phyloP scores from a whole-genome alignment of 1,140 invertebrate species.

The Scaptomyza graminum region DNA sequence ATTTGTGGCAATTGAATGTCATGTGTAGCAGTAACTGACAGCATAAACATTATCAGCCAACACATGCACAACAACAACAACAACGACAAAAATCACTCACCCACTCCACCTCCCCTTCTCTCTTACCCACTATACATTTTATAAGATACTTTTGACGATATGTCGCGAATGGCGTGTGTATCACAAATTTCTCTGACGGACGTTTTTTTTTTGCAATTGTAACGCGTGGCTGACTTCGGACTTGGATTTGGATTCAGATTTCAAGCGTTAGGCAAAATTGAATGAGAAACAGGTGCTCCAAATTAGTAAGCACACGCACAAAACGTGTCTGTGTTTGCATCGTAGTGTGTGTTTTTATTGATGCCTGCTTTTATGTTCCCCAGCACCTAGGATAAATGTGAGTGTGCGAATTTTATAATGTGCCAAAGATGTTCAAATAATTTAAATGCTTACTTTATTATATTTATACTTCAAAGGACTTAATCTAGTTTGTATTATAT shows the following conservation, averaged over 20 bases:
- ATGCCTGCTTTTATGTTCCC: no score
- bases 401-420: constrained; percentile 8
- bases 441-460: constrained; percentile 4
- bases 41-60: constrained; percentile 61
- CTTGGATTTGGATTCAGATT: constrained; percentile 20
- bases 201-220: constrained; percentile 36
- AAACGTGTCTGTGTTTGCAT: no score
- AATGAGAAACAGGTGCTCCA: constrained; percentile 43
- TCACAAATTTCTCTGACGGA: constrained; percentile 28
- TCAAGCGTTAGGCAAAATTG: constrained; percentile 21
- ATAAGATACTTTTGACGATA: constrained; percentile 48
- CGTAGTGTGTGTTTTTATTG: background rate
- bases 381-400: background rate
- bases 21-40: constrained; percentile 60
- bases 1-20: constrained; percentile 64
- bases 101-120: background rate
- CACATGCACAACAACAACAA: constrained; percentile 31
- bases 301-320: constrained; percentile 30
- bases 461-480: no score
- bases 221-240: constrained; percentile 35
- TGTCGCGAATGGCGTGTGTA: constrained; percentile 42
- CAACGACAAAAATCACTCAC: background rate
- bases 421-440: background rate
- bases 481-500: no score
- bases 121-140: background rate